These are phyloP conservation scores for Scyliorhinus canicula DNA, from an alignment of 2,797 vertebrate genomes.

Conservation along the genomic window DNA sequence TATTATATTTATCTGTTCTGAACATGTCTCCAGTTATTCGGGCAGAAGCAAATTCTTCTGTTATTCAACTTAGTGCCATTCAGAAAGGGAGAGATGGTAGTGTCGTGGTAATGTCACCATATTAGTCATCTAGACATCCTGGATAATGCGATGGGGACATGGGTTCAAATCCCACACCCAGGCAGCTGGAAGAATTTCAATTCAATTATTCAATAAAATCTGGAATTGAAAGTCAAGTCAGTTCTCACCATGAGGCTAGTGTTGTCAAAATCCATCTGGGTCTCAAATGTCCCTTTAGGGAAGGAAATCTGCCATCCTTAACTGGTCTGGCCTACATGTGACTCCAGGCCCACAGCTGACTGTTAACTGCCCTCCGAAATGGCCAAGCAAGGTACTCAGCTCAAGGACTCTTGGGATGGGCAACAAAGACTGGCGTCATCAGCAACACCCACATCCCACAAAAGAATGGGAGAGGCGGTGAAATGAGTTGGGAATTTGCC, in stretches of 20 bases:
- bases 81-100: no score
- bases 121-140: neutral
- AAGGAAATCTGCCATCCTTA: neutral
- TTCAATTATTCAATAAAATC: neutral
- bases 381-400: neutral
- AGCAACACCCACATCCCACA: neutral
- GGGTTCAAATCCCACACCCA: no score
- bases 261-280: neutral
- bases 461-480: neutral
- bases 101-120: neutral
- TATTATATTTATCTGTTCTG: no score
- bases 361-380: neutral
- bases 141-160: neutral
- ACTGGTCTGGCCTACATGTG: neutral
- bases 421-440: neutral
- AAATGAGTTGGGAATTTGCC: neutral
- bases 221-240: neutral
- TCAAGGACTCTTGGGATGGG: neutral
- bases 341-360: neutral
- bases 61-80: neutral
- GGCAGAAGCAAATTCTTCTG: neutral
- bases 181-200: neutral
- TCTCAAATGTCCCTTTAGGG: neutral
- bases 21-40: neutral
- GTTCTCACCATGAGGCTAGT: neutral